Conservation (phyloP, 2,888 invertebrate species). For the Scaptomyza caliginosa region DNA sequence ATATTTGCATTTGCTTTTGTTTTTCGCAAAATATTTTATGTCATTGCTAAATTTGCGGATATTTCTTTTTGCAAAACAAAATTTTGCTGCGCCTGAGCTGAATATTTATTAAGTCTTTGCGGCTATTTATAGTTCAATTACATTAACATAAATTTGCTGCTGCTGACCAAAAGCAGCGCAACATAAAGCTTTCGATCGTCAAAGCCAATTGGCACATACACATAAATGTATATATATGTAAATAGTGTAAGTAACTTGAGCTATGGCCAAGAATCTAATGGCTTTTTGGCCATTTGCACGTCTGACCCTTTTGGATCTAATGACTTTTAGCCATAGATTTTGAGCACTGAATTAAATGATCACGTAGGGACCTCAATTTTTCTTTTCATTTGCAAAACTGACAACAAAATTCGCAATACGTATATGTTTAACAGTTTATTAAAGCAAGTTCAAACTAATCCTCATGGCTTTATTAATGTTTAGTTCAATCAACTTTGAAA, state of each 20-base stretch:
- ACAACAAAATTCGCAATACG: slow-evolving; percentile 21
- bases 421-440: no score
- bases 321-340: slow-evolving; percentile 53
- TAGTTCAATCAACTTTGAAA: slow-evolving; percentile 4
- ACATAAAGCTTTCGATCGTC: slow-evolving; percentile 49
- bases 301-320: slow-evolving; percentile 70
- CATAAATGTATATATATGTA: neutral
- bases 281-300: slow-evolving; percentile 55
- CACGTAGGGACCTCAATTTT: slow-evolving; percentile 20
- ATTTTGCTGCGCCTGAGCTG: slow-evolving; percentile 27
- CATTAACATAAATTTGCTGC: slow-evolving; percentile 53
- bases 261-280: slow-evolving; percentile 35
- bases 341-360: slow-evolving; percentile 15
- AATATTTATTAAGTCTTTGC: slow-evolving; percentile 42
- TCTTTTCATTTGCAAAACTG: slow-evolving; percentile 53
- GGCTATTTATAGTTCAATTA: slow-evolving; percentile 31
- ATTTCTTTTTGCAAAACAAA: slow-evolving; percentile 19
- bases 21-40: slow-evolving; percentile 35
- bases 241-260: slow-evolving; percentile 1
- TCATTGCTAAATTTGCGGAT: slow-evolving; percentile 48
- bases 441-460: no score
- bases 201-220: slow-evolving; percentile 29
- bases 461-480: no score
- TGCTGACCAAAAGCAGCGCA: slow-evolving; percentile 34
- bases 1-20: slow-evolving; percentile 16